Evolutionary conservation across 2,113 vertebrate genomes (phyloP), one percentile per base, ranked within the genome.

Genomic region (Pogona vitticeps): DNA sequence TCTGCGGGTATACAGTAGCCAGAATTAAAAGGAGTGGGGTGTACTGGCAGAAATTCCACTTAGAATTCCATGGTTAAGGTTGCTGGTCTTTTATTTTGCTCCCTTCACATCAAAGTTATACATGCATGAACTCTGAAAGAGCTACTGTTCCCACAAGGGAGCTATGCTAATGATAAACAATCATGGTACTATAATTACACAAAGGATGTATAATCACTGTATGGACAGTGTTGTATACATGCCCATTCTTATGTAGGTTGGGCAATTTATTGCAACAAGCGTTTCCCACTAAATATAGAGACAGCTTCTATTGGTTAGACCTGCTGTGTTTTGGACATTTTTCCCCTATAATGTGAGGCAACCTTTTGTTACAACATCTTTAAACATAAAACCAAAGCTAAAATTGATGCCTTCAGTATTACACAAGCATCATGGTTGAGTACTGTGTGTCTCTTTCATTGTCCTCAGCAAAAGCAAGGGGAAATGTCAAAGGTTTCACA

Each of bases 401-500:
- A 84, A 88, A 88, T 88, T 84, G 73, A 40, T 46, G 40, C 40
- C 52, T 61, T 21, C 33, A 78, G 75, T 83, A 88, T 80, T 88
- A 79, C 12, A 59, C 81, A 84, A 31, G 56, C 17, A 17, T 73
- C 38, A 10, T 84, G 67, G 38, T 88, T 88, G 56, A 36, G 76
- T 71, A 79, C 23, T 28, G 81, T 28, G 3, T 72, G 18, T 88
- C 76, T 73, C 67, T 42, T 72, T 73, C 67, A 38, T 72, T 84
- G 81, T 80, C 82, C 70, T 73, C 33, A 72, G 15, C 26, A 46
- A 83, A 65, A 1, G 58, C 68, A 78, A 73, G 42, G 76, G 61
- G 70, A 46, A 77, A 88, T 88, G 65, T 72, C 52, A 83, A 78
- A 61, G 76, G 82, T 79, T 84, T 84, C 38, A 42, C 81, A 80